phyloP scores from a whole-genome alignment of 2,888 invertebrate species.

The Atethmia centrago region DNA sequence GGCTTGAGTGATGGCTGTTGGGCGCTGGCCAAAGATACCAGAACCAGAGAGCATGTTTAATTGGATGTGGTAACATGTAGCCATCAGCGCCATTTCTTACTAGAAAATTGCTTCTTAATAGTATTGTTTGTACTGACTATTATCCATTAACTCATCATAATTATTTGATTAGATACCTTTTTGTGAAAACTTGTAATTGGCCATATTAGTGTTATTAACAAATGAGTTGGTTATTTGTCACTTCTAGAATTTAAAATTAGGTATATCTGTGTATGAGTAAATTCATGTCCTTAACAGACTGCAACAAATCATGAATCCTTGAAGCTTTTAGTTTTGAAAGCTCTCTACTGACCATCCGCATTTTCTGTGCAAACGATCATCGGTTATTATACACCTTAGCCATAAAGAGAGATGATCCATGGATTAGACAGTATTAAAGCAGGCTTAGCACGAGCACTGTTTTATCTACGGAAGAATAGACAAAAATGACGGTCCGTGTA shows the following conservation, averaged over 20 bases:
- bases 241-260: too few relatives aligned
- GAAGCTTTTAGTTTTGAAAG: neutral
- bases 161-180: neutral
- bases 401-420: neutral
- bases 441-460: too few relatives aligned
- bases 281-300: neutral
- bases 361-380: neutral
- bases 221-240: too few relatives aligned
- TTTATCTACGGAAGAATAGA: too few relatives aligned
- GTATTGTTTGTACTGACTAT: neutral
- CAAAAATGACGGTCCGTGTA: too few relatives aligned
- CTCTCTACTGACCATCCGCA: neutral
- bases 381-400: neutral
- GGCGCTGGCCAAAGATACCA: constrained; percentile 48
- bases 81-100: constrained; percentile 1
- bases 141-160: neutral
- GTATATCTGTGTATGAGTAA: too few relatives aligned
- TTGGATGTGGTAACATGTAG: constrained; percentile 11
- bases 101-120: neutral
- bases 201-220: neutral
- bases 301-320: neutral
- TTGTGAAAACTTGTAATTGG: neutral
- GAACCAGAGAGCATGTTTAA: constrained; percentile 9
- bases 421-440: neutral
- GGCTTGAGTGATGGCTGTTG: constrained; percentile 58